Conservation (phyloP, 1,140 invertebrate genomes). For the Habropoda laboriosa region DNA sequence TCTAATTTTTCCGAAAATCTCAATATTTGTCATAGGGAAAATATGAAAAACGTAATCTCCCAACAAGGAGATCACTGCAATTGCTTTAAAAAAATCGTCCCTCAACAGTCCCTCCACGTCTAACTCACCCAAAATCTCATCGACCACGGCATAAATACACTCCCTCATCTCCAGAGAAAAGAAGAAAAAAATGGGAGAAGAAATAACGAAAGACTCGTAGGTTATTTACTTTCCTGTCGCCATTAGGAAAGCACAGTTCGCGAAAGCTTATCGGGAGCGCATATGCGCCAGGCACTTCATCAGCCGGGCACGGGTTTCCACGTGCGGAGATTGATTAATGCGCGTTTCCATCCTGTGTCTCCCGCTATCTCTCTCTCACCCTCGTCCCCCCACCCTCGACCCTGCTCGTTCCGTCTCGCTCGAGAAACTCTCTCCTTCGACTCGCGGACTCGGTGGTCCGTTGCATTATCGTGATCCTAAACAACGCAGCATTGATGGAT, state of each 20-base stretch:
- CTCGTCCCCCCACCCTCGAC: not conserved
- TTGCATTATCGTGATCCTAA: slow-evolving; percentile 63
- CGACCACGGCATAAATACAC: too few species aligned
- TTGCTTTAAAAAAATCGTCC: too few species aligned
- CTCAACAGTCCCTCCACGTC: too few species aligned
- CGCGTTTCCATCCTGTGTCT: slow-evolving; percentile 61
- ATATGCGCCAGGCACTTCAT: slow-evolving; percentile 43
- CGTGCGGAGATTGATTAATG: slow-evolving; percentile 68
- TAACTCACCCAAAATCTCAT: too few species aligned
- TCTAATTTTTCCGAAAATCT: too few species aligned
- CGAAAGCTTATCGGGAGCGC: slow-evolving; percentile 47
- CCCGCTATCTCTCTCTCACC: slow-evolving; percentile 10
- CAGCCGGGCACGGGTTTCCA: slow-evolving; percentile 56
- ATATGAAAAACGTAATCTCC: too few species aligned
- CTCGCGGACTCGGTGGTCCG: slow-evolving; percentile 61
- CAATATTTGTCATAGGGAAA: too few species aligned
- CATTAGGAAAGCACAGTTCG: slow-evolving; percentile 31
- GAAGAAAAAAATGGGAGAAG: not conserved
- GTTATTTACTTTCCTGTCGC: not conserved
- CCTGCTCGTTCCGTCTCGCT: slow-evolving; percentile 31
- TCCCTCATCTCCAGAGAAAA: too few species aligned
- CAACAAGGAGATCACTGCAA: too few species aligned
- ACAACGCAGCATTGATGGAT: slow-evolving; percentile 66
- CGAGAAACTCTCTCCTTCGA: slow-evolving; percentile 56
- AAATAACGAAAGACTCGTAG: too few species aligned